Evolutionary conservation across 2,888 invertebrate species (phyloP), one percentile per base, ranked within the genome.

Genomic region (Meteorus cinctellus): DNA sequence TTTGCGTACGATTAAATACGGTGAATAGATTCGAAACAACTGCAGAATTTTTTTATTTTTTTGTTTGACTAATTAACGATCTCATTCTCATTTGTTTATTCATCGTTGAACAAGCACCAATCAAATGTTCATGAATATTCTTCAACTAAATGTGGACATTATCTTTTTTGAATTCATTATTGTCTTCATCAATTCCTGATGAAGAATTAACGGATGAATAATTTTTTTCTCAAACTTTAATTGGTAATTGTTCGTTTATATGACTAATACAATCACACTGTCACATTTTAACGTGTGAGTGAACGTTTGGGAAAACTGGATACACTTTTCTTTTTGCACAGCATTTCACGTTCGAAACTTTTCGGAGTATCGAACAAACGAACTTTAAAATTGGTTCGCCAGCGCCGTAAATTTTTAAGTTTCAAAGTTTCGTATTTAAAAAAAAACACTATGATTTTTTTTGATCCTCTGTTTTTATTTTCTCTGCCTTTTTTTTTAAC

Each of bases 371-470:
- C 36, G 36, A 19, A 65, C 31, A 36, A n/a, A 65, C 24, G 36
- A 36, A 36, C 31, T 36, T 41, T 36, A 8, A 65, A 65, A 65
- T 65, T 65, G 65, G 36, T 41, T 16, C n/a, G n/a, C n/a, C 6
- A 65, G 41, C n/a, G 19, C 65, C 24, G 6, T 41, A 24, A 65
- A 65, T 36, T 65, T 65, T 34, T 65, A 19, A 65, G 19, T 65
- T 65, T 4, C 2, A 65, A 41, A 34, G 36, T 65, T 65, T 65
- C n/a, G 34, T 63, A 55, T 55, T 55, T 1, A 55, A 19, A 19
- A 19, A 55, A 55, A 55, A 55, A 19, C 0, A 3, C 4, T 3
- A 48, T n/a, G 48, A n/a, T 48, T 48, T 48, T n/a, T 63, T 41
- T 5, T 34, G 19, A 8, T n/a, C 3, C 5, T 65, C 19, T 12